Conservation (phyloP, 2,113 vertebrate genomes). For the Puffinus mauretanicus region DNA sequence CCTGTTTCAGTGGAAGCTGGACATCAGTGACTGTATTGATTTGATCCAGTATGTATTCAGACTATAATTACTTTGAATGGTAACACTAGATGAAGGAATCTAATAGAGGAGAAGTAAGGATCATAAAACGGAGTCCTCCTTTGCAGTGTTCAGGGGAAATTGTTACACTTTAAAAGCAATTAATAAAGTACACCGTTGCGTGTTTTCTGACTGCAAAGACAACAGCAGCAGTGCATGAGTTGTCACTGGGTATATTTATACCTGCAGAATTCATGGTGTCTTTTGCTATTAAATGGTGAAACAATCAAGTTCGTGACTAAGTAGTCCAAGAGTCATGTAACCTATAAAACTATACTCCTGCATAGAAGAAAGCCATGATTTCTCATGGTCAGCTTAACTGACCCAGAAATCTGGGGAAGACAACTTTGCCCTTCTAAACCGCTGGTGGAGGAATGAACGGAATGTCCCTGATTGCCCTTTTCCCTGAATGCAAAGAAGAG, state of each 20-base stretch:
- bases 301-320: not conserved
- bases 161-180: not conserved
- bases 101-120: not conserved
- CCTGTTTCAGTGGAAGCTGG: not conserved
- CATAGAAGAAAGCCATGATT: not conserved
- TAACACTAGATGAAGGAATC: not conserved
- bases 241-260: not conserved
- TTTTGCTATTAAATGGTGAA: not conserved
- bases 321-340: not conserved
- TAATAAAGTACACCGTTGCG: not conserved
- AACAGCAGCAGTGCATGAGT: not conserved
- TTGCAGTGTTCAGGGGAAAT: not conserved
- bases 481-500: not conserved
- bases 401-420: not conserved
- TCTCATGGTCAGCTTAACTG: not conserved
- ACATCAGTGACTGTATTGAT: not conserved
- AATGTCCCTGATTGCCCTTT: not conserved
- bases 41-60: not conserved
- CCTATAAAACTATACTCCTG: not conserved
- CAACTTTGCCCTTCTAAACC: not conserved
- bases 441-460: not conserved
- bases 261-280: not conserved
- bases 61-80: not conserved
- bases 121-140: not conserved
- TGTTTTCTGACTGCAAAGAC: not conserved